phyloP scores from a whole-genome alignment of 30 jellyfish, hydroid and myxozoan species.

The Aurelia sp. region DNA sequence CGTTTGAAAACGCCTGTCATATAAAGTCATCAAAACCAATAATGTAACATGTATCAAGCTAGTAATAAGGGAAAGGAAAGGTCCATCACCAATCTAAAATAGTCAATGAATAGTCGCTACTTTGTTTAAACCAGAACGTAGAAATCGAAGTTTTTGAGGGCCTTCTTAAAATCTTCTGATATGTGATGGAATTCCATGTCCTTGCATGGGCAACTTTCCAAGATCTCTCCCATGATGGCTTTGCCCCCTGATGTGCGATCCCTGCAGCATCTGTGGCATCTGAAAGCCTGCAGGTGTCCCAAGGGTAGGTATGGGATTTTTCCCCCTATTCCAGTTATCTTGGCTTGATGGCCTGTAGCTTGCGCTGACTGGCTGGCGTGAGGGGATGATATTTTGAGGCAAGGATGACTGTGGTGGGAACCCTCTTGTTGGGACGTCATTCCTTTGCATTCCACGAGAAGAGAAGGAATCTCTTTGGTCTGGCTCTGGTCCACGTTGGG shows the following conservation, averaged over 20 bases:
- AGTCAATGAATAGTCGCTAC: no score
- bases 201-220: conserved; percentile 47
- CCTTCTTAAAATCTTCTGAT: conserved; percentile 43
- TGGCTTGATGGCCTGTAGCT: conserved; percentile 66
- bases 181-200: conserved; percentile 63
- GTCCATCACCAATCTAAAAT: no score
- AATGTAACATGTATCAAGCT: not conserved
- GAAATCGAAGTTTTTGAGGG: not conserved
- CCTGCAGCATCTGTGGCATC: not conserved
- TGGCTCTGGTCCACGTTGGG: conserved; percentile 46
- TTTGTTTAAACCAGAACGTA: no score
- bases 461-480: conserved; percentile 15
- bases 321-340: conserved; percentile 71
- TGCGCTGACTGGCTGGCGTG: conserved; percentile 11
- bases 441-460: conserved; percentile 33
- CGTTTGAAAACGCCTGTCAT: not conserved
- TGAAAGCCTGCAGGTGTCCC: conserved; percentile 32
- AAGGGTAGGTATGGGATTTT: conserved; percentile 29
- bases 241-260: conserved; percentile 14
- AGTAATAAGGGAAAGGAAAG: no score
- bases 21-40: not conserved
- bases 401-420: conserved; percentile 26
- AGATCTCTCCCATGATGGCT: conserved; percentile 32
- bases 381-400: conserved; percentile 24
- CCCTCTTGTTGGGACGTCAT: conserved; percentile 39